Conservation (phyloP, 1,140 invertebrate genomes). For the Drosophila aff. region DNA sequence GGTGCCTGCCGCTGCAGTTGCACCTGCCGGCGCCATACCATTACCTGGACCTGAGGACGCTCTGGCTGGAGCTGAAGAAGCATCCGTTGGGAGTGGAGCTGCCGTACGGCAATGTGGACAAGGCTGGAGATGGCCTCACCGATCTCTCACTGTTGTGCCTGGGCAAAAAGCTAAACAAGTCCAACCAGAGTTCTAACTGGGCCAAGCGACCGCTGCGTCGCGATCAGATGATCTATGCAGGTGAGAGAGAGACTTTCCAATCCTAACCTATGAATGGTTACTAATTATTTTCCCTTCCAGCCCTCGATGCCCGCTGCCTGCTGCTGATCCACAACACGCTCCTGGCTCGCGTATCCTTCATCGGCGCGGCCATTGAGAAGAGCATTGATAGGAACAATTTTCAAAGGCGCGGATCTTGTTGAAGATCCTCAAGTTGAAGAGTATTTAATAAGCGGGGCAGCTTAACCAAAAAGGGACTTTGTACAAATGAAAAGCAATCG, state of each 20-base stretch:
- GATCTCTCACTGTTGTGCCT: slow-evolving; percentile 90
- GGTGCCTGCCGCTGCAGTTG: slow-evolving; percentile 74
- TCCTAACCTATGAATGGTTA: not conserved
- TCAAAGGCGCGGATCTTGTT: too few species aligned
- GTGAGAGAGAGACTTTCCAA: slow-evolving; percentile 72
- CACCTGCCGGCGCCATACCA: slow-evolving; percentile 70
- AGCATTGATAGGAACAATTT: too few species aligned
- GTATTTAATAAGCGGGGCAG: too few species aligned
- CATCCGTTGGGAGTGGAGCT: slow-evolving; percentile 57
- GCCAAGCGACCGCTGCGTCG: slow-evolving; percentile 90
- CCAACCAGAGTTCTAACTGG: slow-evolving; percentile 95
- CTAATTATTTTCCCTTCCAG: slow-evolving; percentile 78
- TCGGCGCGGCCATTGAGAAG: slow-evolving; percentile 85
- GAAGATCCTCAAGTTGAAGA: too few species aligned
- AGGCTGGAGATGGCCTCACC: slow-evolving; percentile 85
- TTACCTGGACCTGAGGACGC: slow-evolving; percentile 74
- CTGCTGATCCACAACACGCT: slow-evolving; percentile 89
- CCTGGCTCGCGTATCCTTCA: slow-evolving; percentile 85
- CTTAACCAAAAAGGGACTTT: too few species aligned
- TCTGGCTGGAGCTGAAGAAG: slow-evolving; percentile 74
- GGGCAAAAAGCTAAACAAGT: slow-evolving; percentile 90
- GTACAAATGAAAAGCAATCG: too few species aligned
- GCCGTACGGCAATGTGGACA: slow-evolving; percentile 63
- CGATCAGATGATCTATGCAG: slow-evolving; percentile 91
- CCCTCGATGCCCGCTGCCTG: slow-evolving; percentile 92